Base-by-base conservation (phyloP, 2,888 invertebrate species). In the Odontocolon sp. region DNA sequence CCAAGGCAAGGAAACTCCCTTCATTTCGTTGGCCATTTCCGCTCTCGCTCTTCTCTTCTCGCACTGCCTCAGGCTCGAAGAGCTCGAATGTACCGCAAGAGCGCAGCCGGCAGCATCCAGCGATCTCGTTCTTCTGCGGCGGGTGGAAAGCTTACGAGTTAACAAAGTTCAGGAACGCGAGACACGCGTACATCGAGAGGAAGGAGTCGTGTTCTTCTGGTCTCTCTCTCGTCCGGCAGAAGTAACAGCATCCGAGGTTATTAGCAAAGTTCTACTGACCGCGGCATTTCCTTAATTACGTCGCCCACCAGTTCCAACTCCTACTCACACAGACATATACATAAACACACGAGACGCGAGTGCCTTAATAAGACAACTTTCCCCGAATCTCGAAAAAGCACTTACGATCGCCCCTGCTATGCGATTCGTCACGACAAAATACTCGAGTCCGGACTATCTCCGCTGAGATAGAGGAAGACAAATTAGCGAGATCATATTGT, bases 231-330 rank as follows among this genome's bases (percentile, higher is more conserved):
- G 28, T 70, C 64, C 71, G 54, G 28, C 45, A 57, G 64, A 72
- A 77, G 52, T 68, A 68, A 67, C 56, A 57, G 28, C 64, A 52
- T 28, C 16, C 2, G 64, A 81, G 82, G 85, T 89, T 89, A 89
- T 89, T 89, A 89, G 87, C 82, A 89, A 89, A 89, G 87, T 89
- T 89, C 81, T 81, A 82, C 87, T 86, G 87, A 85, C 87, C 84
- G 84, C 84, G 85, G 86, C 84, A 88, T 86, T 86, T 87, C 85
- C 87, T 88, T 89, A 89, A 89, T 88, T 89, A 87, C 86, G 82
- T 73, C 79, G 74, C 75, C 77, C 67, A 76, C 75, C 45, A 68
- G 50, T 26, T 14, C 8, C 14, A 11, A 3, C 8, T 9, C 36
- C 2, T n/a, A 36, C 36, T 9, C 36, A 36, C 33, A 36, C 6